These are phyloP conservation scores for Dinothrombium tinctorium DNA, from an alignment of 1,140 invertebrate genomes.

Conservation along the genomic window DNA sequence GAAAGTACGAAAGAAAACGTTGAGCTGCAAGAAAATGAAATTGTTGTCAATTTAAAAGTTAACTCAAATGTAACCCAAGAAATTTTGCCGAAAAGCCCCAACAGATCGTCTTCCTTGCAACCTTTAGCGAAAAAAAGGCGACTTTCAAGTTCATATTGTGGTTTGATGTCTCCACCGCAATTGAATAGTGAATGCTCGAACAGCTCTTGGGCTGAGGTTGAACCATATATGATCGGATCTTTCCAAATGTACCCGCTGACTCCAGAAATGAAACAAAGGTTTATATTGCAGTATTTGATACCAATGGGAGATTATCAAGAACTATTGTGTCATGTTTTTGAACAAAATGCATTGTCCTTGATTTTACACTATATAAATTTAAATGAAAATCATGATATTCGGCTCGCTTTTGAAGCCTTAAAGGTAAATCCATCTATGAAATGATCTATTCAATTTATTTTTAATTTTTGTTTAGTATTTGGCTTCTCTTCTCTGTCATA, in stretches of 20 bases:
- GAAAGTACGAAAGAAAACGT: background rate
- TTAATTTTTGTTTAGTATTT: too few relatives aligned
- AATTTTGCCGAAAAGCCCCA: background rate
- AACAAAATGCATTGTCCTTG: constrained; percentile 63
- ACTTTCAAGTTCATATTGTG: constrained; percentile 3
- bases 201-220: constrained; percentile 71
- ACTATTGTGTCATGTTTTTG: constrained; percentile 70
- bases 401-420: constrained; percentile 73
- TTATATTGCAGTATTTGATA: constrained; percentile 73
- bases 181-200: constrained; percentile 27
- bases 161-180: constrained; percentile 1
- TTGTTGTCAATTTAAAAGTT: background rate
- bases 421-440: too few relatives aligned
- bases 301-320: constrained; percentile 94
- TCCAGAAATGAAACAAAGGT: constrained; percentile 58
- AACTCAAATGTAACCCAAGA: background rate
- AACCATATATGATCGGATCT: constrained; percentile 56
- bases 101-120: constrained; percentile 1
- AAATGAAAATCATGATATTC: constrained; percentile 57
- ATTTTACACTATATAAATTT: constrained; percentile 77
- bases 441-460: too few relatives aligned
- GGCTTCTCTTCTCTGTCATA: constrained; percentile 75
- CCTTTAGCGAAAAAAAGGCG: too few relatives aligned
- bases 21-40: background rate
- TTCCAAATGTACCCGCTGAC: constrained; percentile 67